Conservation (phyloP, 2,888 invertebrate genomes). For the Malthinus flaveolus region DNA sequence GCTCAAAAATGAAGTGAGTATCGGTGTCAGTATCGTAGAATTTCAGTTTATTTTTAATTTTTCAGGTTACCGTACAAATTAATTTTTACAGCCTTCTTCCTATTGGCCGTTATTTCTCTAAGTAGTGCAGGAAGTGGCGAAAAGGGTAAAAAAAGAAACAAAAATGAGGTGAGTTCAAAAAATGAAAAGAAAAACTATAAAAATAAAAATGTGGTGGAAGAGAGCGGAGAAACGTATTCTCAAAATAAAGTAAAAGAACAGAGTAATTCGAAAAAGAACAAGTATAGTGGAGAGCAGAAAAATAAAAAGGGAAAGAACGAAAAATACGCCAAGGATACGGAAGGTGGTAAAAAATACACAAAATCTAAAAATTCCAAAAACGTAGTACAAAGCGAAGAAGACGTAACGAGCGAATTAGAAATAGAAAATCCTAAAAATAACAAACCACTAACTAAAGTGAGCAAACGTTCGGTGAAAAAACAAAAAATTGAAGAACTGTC, state of each 20-base stretch:
- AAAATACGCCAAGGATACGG: neutral
- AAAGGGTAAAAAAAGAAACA: neutral
- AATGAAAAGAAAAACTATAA: neutral
- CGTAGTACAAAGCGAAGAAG: too few relatives aligned
- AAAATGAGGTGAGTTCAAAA: neutral
- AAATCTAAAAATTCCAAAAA: neutral
- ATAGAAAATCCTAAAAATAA: neutral
- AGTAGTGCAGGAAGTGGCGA: neutral
- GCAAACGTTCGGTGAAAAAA: neutral
- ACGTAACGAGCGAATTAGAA: too few relatives aligned
- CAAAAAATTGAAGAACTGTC: neutral
- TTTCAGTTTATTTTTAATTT: neutral
- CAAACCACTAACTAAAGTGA: neutral
- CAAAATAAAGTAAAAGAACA: neutral
- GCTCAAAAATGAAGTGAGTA: neutral
- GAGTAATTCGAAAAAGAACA: neutral
- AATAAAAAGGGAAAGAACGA: neutral
- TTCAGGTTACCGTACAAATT: neutral
- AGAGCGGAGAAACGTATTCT: neutral
- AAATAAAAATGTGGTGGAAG: neutral
- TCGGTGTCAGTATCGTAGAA: neutral
- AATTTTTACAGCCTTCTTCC: neutral
- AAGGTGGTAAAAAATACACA: neutral
- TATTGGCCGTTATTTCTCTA: neutral
- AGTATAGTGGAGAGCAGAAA: neutral